Evolutionary conservation across 2,797 vertebrate species (phyloP), one percentile per base, ranked within the genome.

Genomic region (Philypnodon macrostomus): DNA sequence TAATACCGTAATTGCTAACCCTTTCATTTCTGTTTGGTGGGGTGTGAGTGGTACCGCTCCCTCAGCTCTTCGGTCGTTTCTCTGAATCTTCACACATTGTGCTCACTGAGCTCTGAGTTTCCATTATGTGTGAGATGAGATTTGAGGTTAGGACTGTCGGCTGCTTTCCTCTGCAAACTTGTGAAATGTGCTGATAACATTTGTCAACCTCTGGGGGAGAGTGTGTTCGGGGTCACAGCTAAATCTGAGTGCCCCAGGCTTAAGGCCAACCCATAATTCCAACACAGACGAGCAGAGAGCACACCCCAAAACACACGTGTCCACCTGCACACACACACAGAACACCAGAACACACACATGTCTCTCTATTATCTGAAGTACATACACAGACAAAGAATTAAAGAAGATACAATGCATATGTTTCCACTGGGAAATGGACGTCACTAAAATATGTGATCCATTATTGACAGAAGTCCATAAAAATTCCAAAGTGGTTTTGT

Each of bases 231-330:
- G 90, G 93, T 93, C 91, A 88, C 67, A 55, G 77, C 88, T 92
- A 93, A 92, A 92, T 92, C 91, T 90, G 83, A 86, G 85, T 19
- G 87, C 91, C 87, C 87, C 75, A 64, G 88, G 89, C 90, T 79
- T 63, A 87, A 85, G 86, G 87, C 80, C 85, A 87, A 88, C 88
- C 86, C 79, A 89, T 91, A 91, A 93, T 93, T 93, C 92, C 92
- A 87, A 86, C 73, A 80, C 86, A 89, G 86, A 92, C 86, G 89
- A 90, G 87, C 42, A 67, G 92, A 90, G 88, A 78, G 78, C 31
- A 68, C 75, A 84, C 77, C 88, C 80, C 84, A 75, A 89, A 10
- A 9, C 23, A 26, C 13, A 38, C 36, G 6, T 2, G 31, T 33
- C 13, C 31, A n/a, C 21, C 3, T 3, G 21, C 21, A 23, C 21